Conservation (phyloP, 1,140 invertebrate species). For the Drosophila kikkawai region DNA sequence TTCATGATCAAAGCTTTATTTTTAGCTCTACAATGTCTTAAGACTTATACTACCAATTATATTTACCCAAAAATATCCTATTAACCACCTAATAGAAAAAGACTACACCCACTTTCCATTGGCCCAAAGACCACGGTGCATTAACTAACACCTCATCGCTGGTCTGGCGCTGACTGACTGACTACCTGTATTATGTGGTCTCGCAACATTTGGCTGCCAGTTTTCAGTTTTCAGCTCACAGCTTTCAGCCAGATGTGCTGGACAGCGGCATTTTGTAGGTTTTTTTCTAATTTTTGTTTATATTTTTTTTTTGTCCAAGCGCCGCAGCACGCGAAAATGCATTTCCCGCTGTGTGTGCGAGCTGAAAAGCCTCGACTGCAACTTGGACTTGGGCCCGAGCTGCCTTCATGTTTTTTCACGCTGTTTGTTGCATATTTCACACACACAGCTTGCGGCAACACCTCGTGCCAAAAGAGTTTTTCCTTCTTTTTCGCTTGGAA, state of each 20-base stretch:
- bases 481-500: conserved; percentile 52
- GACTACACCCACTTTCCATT: conserved; percentile 1
- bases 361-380: conserved; percentile 29
- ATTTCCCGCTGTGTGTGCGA: conserved; percentile 73
- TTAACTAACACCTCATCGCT: conserved; percentile 51
- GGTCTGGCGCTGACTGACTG: conserved; percentile 48
- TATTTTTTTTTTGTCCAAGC: conserved; percentile 14
- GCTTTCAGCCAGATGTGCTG: conserved; percentile 45
- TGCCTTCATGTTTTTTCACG: conserved; percentile 78
- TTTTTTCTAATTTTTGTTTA: background rate
- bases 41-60: background rate
- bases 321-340: conserved; percentile 76
- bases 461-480: conserved; percentile 54
- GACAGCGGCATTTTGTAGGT: conserved; percentile 6
- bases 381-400: conserved; percentile 5
- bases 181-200: conserved; percentile 75
- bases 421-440: conserved; percentile 81
- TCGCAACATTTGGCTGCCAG: conserved; percentile 42
- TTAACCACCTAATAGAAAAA: background rate
- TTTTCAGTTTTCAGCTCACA: conserved; percentile 39
- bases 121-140: conserved; percentile 27
- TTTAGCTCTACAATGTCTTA: background rate
- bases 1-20: too few species aligned
- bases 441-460: conserved; percentile 82
- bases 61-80: background rate